Evolutionary conservation across 35 echinoderm and acorn worm genomes (phyloP), one percentile per base, ranked within the genome.

Genomic region (Apostichopus californicus): DNA sequence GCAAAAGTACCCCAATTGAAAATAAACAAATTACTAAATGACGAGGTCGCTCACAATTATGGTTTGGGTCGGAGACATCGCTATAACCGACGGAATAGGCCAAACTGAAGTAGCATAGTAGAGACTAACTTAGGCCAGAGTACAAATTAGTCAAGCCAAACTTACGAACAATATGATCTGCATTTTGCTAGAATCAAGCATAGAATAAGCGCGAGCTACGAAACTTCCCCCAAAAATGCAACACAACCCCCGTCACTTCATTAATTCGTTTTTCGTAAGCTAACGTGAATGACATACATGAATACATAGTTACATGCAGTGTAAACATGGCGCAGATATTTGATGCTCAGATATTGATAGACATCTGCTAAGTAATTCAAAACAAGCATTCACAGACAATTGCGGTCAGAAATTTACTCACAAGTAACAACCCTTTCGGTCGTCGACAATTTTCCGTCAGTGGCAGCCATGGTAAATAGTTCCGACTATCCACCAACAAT

Each of bases 371-470:
- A 85, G 57, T 59, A 82, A 53, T 82, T 53, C 34, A 53, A 55
- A 57, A 82, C 80, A 55, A 24, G 55, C 14, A 15, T 82, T 82
- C 80, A 82, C 80, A 34, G 12, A 18, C 80, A 82, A 57, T 80
- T 24, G 52, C 18, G 72, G 64, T 34, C 86, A 54, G 64, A 89
- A 73, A 18, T 28, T 78, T 88, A 93, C 92, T 93, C 73, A 93
- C 92, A 72, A 72, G 83, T 88, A 57, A 93, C 92, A 66, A 93
- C 84, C 92, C 92, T 77, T 21, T 88, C 92, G 34, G 92, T 93
- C 57, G 92, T 93, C 22, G 92, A 78, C 73, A 87, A 21, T 59
- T 93, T 93, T 65, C 71, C 92, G 73, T 88, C 84, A 57, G 92
- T 93, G 92, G 79, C 58, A 88, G 84, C 84, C 92, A 93, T 93